Conservation (phyloP, 2,113 vertebrate species). For the Camelus bactrianus region DNA sequence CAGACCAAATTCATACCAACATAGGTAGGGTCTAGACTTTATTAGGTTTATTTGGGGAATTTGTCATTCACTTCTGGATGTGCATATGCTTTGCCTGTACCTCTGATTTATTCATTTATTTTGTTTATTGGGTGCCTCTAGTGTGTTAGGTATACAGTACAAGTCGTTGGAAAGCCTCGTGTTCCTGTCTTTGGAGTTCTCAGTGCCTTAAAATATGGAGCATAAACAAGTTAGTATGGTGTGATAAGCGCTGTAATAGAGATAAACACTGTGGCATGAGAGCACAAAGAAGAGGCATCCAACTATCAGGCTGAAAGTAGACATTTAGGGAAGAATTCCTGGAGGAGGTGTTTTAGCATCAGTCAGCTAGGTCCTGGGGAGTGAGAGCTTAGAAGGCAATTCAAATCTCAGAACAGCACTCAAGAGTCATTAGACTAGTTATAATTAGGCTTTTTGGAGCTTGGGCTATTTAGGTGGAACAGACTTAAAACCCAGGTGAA, state of each 20-base stretch:
- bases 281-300: neutral
- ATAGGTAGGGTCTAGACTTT: neutral
- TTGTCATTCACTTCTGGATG: neutral
- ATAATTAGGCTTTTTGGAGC: neutral
- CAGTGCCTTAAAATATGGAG: neutral
- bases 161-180: neutral
- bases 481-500: neutral
- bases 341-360: neutral
- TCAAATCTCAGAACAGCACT: neutral
- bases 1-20: neutral
- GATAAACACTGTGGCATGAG: neutral
- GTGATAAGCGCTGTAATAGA: neutral
- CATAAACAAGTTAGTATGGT: neutral
- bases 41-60: neutral
- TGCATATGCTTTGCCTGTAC: neutral
- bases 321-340: neutral
- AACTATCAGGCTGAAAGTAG: neutral
- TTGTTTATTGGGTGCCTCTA: neutral
- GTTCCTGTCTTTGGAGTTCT: neutral
- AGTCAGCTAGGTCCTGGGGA: neutral
- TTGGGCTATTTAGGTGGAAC: neutral
- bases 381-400: neutral
- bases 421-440: neutral
- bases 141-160: neutral
- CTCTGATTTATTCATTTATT: neutral